A percentile compares a stretch with the other conserved stretches of the same genome.
phyloP scores from a whole-genome alignment of 2,797 vertebrate species.

The Hephaestus fuliginosus region DNA sequence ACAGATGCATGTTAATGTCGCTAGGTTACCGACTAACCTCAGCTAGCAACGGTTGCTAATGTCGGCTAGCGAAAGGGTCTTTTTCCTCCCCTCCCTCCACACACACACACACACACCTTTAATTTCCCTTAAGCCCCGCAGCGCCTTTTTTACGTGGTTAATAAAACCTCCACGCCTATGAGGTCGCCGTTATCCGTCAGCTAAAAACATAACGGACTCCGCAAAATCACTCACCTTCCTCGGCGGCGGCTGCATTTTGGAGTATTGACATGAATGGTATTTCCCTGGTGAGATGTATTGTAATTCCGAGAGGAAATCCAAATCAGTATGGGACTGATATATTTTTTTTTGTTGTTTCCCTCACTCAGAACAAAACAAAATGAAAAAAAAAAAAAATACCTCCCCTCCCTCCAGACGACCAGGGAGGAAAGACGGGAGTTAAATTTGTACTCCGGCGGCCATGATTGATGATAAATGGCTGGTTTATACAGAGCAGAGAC shows the following conservation, averaged over 20 bases:
- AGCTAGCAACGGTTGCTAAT: conserved; percentile 72
- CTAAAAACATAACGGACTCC: conserved; percentile 70
- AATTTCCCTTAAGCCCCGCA: background rate
- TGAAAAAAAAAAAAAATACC: conserved; percentile 49
- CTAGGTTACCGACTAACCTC: conserved; percentile 44
- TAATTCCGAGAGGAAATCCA: conserved; percentile 80
- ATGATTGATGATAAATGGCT: conserved; percentile 81
- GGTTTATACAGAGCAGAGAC: conserved; percentile 62
- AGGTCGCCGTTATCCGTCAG: conserved; percentile 44
- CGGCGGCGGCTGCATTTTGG: conserved; percentile 98
- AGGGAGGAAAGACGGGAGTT: conserved; percentile 75
- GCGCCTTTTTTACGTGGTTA: background rate
- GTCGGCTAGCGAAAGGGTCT: conserved; percentile 52
- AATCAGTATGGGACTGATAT: conserved; percentile 59
- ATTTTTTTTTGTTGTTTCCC: background rate
- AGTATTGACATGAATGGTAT: conserved; percentile 89
- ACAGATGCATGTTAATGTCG: conserved; percentile 67
- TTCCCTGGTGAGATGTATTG: conserved; percentile 82
- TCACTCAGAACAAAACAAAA: too few species aligned
- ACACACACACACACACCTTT: background rate
- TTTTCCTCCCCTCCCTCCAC: too few species aligned
- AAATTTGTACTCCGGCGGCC: conserved; percentile 85
- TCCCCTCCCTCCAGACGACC: conserved; percentile 65
- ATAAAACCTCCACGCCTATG: conserved; percentile 6
- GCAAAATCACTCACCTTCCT: conserved; percentile 91